Percentiles rank a stretch among this genome's conserved stretches.
These are phyloP conservation scores for Melanocharis versteri DNA, from an alignment of 2,113 vertebrate genomes.

Conservation along the genomic window DNA sequence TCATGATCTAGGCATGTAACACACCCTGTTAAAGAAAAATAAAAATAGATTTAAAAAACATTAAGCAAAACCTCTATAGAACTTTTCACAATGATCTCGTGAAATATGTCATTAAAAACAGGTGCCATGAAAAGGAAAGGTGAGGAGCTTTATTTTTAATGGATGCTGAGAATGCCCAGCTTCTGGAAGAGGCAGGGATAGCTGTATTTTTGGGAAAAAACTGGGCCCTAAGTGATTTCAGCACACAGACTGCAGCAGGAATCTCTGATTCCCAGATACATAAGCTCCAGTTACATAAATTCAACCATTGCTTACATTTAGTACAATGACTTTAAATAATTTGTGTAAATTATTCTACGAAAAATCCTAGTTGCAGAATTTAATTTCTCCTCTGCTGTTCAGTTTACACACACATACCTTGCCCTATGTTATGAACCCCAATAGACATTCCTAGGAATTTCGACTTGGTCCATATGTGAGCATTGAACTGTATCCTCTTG, in stretches of 20 bases:
- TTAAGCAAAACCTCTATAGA: background rate
- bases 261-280: background rate
- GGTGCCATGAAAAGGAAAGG: background rate
- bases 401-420: slow-evolving; percentile 76
- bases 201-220: background rate
- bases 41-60: background rate
- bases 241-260: background rate
- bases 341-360: background rate
- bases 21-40: slow-evolving; percentile 78
- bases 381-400: background rate
- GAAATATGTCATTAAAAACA: background rate
- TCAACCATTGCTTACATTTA: background rate
- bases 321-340: background rate
- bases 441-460: slow-evolving; percentile 99
- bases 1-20: slow-evolving; percentile 96
- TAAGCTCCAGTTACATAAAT: background rate
- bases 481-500: slow-evolving; percentile 98
- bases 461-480: slow-evolving; percentile 99
- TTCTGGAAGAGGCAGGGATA: background rate
- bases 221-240: no score
- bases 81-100: background rate
- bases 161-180: background rate
- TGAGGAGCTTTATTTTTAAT: background rate
- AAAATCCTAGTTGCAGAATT: background rate
- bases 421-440: slow-evolving; percentile 98